A percentile compares a stretch with the other conserved stretches of the same genome.
Conservation (phyloP, 2,888 invertebrate species). For the Halictus ligatus region DNA sequence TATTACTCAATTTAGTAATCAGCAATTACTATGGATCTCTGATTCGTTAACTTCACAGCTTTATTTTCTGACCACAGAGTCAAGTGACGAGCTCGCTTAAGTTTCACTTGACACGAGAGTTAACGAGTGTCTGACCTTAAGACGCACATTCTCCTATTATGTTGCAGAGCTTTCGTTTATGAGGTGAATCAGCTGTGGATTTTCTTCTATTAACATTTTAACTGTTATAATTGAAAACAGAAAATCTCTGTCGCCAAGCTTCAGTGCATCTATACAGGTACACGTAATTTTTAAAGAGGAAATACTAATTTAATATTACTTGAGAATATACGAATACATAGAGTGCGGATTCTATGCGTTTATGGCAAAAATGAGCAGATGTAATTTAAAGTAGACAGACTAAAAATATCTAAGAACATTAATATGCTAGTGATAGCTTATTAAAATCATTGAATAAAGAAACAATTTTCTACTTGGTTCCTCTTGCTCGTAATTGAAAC, state of each 20-base stretch:
- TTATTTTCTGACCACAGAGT: background rate
- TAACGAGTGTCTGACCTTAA: slow-evolving; percentile 10
- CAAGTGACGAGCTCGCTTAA: background rate
- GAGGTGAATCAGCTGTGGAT: background rate
- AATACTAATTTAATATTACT: too few species aligned
- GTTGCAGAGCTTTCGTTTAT: background rate
- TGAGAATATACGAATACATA: too few species aligned
- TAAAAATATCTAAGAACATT: too few species aligned
- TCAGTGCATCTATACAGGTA: too few species aligned
- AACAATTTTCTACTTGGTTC: too few species aligned
- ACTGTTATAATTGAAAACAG: background rate
- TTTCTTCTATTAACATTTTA: background rate
- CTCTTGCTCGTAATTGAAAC: too few species aligned
- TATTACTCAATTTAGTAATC: background rate
- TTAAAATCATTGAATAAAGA: too few species aligned
- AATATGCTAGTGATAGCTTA: too few species aligned
- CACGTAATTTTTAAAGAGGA: too few species aligned
- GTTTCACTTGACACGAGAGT: slow-evolving; percentile 2
- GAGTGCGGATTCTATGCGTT: too few species aligned
- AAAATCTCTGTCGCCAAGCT: background rate
- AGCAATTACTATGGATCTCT: background rate
- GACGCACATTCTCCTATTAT: background rate
- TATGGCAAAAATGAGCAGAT: too few species aligned
- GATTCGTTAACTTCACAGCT: background rate
- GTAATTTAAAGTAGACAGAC: too few species aligned